These are phyloP conservation scores for Chaitophorus viminalis DNA, from an alignment of 2,888 invertebrate genomes.

Conservation along the genomic window DNA sequence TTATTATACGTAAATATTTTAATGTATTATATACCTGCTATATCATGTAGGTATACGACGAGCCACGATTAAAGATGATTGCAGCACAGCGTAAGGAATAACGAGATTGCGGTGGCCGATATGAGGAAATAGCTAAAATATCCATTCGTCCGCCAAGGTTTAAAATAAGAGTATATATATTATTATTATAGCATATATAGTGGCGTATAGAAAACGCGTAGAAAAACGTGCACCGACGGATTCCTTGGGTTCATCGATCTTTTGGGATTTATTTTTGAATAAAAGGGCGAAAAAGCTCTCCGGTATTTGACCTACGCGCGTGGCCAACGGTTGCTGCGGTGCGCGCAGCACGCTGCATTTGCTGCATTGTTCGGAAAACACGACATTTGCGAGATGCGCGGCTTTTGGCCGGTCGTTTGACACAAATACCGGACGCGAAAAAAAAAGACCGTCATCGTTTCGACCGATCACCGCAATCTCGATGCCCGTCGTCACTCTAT, in stretches of 20 bases:
- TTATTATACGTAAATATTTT: no score
- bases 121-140: slow-evolving; percentile 8
- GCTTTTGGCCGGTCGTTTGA: slow-evolving; percentile 56
- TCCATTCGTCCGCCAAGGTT: slow-evolving; percentile 48
- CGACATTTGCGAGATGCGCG: slow-evolving; percentile 47
- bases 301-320: slow-evolving; percentile 57
- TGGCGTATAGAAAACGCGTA: neutral
- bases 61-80: no score
- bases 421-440: slow-evolving; percentile 52
- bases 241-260: slow-evolving; percentile 57
- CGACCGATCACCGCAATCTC: no score
- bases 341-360: slow-evolving; percentile 22
- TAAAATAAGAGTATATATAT: slow-evolving; percentile 22
- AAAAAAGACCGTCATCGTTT: neutral
- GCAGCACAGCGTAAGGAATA: no score
- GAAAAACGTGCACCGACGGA: slow-evolving; percentile 13
- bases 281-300: slow-evolving; percentile 54
- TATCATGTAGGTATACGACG: no score
- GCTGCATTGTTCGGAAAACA: slow-evolving; percentile 59
- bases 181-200: no score
- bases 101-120: neutral
- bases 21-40: no score
- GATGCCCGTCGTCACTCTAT: no score
- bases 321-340: slow-evolving; percentile 52
- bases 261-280: slow-evolving; percentile 58